A percentile compares a stretch with the other conserved stretches of the same genome.
Evolutionary conservation across 2,888 invertebrate species (phyloP).

Genomic region (Cataglyphis albicans): DNA sequence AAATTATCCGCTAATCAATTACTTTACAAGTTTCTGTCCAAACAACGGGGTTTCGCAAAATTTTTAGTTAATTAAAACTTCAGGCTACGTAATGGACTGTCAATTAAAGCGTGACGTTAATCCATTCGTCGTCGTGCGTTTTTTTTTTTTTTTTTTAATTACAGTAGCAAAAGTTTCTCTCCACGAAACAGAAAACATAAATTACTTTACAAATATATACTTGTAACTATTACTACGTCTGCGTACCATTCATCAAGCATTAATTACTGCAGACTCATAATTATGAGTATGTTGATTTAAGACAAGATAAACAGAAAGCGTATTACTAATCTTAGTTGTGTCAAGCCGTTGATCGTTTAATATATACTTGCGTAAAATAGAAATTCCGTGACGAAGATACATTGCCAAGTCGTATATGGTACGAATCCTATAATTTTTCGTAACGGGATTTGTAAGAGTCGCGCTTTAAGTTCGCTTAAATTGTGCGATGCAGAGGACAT

Average conservation of each 20-base stretch:
- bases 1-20: slow-evolving; percentile 20
- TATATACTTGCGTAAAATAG: background rate
- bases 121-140: slow-evolving; percentile 41
- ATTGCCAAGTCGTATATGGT: background rate
- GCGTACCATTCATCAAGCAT: slow-evolving; percentile 21
- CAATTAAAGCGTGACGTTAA: slow-evolving; percentile 54
- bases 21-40: slow-evolving; percentile 22
- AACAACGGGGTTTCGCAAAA: slow-evolving; percentile 40
- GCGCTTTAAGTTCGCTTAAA: slow-evolving; percentile 33
- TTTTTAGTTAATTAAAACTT: slow-evolving; percentile 55
- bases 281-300: slow-evolving; percentile 12
- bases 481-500: background rate
- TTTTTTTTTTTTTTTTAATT: slow-evolving; percentile 4
- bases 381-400: background rate
- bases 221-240: slow-evolving; percentile 16
- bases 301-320: slow-evolving; percentile 24
- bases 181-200: slow-evolving; percentile 41
- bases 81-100: slow-evolving; percentile 48
- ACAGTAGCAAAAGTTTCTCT: slow-evolving; percentile 17
- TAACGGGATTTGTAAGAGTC: background rate
- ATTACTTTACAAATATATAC: slow-evolving; percentile 34
- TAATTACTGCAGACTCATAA: slow-evolving; percentile 42
- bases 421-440: background rate
- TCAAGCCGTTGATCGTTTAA: background rate
- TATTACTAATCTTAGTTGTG: background rate